These are phyloP conservation scores for Etheostoma spectabile DNA, from an alignment of 2,113 vertebrate species.

Conservation along the genomic window DNA sequence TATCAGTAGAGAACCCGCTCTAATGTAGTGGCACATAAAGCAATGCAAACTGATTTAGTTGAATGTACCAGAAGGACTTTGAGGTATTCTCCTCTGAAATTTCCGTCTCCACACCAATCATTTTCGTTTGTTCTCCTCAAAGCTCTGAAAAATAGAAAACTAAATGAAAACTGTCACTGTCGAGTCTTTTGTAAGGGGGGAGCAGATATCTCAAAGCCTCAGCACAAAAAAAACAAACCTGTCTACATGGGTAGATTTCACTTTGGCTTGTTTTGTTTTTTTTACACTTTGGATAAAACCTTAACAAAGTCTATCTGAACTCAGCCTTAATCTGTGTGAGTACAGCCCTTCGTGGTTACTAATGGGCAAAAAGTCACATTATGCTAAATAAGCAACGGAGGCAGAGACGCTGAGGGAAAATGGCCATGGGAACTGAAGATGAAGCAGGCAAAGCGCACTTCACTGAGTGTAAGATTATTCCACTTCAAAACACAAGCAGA, in stretches of 20 bases:
- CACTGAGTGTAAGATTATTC: slow-evolving; percentile 37
- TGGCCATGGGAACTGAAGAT: slow-evolving; percentile 26
- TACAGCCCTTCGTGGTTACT: slow-evolving; percentile 1
- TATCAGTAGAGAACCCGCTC: background rate
- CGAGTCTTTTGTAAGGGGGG: background rate
- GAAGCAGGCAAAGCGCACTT: slow-evolving; percentile 21
- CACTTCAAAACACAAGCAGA: slow-evolving; percentile 54
- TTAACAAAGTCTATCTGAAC: background rate
- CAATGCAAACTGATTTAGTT: background rate
- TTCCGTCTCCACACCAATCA: background rate
- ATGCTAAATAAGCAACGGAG: slow-evolving; percentile 39
- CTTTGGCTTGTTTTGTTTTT: background rate
- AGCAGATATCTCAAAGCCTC: background rate
- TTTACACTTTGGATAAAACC: background rate
- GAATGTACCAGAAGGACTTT: background rate
- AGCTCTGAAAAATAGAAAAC: background rate
- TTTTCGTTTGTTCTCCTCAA: background rate
- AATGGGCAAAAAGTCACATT: slow-evolving; percentile 38
- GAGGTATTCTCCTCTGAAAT: slow-evolving; percentile 1
- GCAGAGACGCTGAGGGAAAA: slow-evolving; percentile 28
- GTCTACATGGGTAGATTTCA: background rate
- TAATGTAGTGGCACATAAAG: background rate
- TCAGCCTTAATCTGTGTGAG: slow-evolving; percentile 7
- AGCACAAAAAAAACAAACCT: background rate
- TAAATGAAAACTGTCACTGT: slow-evolving; percentile 8